Evolutionary conservation across 2,113 vertebrate genomes (phyloP), one percentile per base, ranked within the genome.

Genomic region (Machaerirhynchus nigripectus): DNA sequence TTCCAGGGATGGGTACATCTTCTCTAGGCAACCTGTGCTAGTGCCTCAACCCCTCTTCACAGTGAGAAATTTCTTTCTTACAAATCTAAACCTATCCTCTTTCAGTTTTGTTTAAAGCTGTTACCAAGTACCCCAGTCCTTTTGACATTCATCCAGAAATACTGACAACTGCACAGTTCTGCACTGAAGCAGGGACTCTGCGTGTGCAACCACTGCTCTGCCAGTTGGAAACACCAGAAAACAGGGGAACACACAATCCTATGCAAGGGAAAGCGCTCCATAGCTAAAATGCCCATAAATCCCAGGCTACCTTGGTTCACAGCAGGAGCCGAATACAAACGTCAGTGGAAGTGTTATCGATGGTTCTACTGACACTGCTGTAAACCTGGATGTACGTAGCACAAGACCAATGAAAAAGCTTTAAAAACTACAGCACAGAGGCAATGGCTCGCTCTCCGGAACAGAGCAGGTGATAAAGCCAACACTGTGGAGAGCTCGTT

Each of bases 321-420:
- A 39, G 13, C 1, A 16, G 6, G 6, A 74, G 24, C 11, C 2
- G 2, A 50, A 46, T 8, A 50, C 0, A 0, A 63, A 50, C 3
- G 8, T 10, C 47, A 63, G 22, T 3, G 4, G 28, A 53, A 56
- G 8, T 6, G 8, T 11, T 50, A 50, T 0, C 1, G 1, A 3
- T 11, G 4, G 24, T 12, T 81, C 56, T 35, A n/a, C 2, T 0
- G 2, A 46, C 18, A 4, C 8, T 3, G 11, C 75, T 47, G 47
- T 8, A 67, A 91, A 56, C 8, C 19, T 2, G 27, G 22, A 42
- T 0, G 1, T 2, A 16, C 2, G 20, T 3, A 24, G 10, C 10
- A 27, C 5, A 30, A 65, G 6, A 27, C 12, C 17, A 7, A 37
- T 2, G 24, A 47, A 69, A 89, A 52, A 61, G 2, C 17, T 49